These are phyloP conservation scores for Campoplex capitator DNA, from an alignment of 2,888 invertebrate genomes.

Conservation along the genomic window DNA sequence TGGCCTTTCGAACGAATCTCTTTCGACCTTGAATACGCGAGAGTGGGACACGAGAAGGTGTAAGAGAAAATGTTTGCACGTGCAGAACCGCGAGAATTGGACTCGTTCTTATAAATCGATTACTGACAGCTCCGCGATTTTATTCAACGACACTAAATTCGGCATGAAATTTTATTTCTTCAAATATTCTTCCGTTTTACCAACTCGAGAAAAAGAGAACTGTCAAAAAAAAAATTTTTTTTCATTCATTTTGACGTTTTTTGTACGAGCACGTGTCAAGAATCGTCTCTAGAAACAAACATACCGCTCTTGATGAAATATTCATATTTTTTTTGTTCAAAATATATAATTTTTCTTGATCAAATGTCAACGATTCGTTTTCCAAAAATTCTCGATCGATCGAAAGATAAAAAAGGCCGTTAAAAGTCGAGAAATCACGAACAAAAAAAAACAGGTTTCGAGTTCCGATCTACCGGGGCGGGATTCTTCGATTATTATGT, in stretches of 20 bases:
- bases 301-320: too few relatives aligned
- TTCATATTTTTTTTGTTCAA: too few relatives aligned
- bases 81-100: not conserved
- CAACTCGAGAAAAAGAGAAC: not conserved
- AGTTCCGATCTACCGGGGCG: not conserved
- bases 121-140: not conserved
- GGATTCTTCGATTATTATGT: not conserved
- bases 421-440: too few relatives aligned
- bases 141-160: not conserved
- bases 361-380: too few relatives aligned
- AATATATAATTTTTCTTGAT: too few relatives aligned
- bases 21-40: conserved; percentile 26
- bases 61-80: not conserved
- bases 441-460: not conserved
- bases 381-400: too few relatives aligned
- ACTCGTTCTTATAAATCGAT: not conserved
- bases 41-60: not conserved
- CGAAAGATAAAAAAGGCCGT: too few relatives aligned
- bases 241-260: too few relatives aligned
- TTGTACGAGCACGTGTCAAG: too few relatives aligned
- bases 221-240: too few relatives aligned
- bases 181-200: not conserved
- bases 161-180: not conserved
- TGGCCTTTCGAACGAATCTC: not conserved
- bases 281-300: too few relatives aligned